Conservation (phyloP, 2,797 vertebrate species). For the Eidolon dupreanum region DNA sequence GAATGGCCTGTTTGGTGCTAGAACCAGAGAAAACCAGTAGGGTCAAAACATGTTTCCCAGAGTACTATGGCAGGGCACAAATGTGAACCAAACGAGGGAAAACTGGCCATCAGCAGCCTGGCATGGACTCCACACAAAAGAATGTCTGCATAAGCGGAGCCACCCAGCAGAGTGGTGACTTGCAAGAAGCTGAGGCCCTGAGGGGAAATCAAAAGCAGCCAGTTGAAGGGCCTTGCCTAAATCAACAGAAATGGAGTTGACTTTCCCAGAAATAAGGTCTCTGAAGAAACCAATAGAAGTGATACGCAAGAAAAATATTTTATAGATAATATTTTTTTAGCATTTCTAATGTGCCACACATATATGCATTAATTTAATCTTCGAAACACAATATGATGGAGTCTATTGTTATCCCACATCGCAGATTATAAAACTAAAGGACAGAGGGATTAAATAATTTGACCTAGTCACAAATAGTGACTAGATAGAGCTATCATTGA, state of each 20-base stretch:
- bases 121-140: neutral
- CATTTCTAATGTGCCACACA: neutral
- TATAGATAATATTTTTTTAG: neutral
- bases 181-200: neutral
- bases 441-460: neutral
- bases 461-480: neutral
- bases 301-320: neutral
- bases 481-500: neutral
- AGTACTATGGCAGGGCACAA: neutral
- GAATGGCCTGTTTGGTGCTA: neutral
- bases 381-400: neutral
- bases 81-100: accelerated
- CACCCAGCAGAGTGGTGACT: neutral
- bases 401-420: neutral
- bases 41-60: neutral
- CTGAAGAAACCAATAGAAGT: neutral
- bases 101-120: neutral
- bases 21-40: neutral
- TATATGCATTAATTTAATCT: neutral
- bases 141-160: neutral
- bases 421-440: conserved; percentile 9
- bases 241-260: neutral
- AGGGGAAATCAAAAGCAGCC: neutral
- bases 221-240: neutral
- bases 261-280: neutral